phyloP scores from a whole-genome alignment of 2,888 invertebrate genomes.

The Carcina quercana region DNA sequence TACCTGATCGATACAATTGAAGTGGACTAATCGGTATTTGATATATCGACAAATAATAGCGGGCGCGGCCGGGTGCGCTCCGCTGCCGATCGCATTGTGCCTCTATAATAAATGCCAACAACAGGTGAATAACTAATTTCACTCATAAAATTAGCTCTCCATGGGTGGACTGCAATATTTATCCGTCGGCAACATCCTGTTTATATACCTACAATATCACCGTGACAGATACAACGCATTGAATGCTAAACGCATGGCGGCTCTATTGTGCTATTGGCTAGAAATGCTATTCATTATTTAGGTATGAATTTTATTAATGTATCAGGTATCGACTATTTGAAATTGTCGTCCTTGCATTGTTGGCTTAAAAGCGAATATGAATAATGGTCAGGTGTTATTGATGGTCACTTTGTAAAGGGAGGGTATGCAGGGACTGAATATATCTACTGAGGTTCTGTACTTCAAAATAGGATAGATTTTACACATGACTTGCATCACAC shows the following conservation, averaged over 20 bases:
- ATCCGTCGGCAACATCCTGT: conserved; percentile 61
- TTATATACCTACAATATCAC: conserved; percentile 45
- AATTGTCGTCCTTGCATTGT: no score
- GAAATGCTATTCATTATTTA: no score
- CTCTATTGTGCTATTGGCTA: conserved; percentile 7
- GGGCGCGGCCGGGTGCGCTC: conserved; percentile 57
- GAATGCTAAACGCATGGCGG: conserved; percentile 14
- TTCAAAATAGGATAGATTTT: no score
- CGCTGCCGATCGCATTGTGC: conserved; percentile 55
- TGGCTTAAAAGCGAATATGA: no score
- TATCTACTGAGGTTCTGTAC: no score
- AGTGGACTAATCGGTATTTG: conserved; percentile 45
- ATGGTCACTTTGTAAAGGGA: no score
- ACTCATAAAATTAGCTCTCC: conserved; percentile 68
- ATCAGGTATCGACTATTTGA: no score
- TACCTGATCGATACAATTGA: conserved; percentile 20
- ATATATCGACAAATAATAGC: conserved; percentile 56
- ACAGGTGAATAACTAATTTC: conserved; percentile 74
- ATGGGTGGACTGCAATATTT: conserved; percentile 71
- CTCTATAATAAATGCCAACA: conserved; percentile 70
- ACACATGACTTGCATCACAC: no score
- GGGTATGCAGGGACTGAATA: no score
- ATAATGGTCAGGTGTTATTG: no score
- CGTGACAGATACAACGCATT: conserved; percentile 37
- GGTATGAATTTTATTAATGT: no score